Base-by-base conservation (phyloP, 1,140 invertebrate genomes). In the Diorhabda sublineata region DNA sequence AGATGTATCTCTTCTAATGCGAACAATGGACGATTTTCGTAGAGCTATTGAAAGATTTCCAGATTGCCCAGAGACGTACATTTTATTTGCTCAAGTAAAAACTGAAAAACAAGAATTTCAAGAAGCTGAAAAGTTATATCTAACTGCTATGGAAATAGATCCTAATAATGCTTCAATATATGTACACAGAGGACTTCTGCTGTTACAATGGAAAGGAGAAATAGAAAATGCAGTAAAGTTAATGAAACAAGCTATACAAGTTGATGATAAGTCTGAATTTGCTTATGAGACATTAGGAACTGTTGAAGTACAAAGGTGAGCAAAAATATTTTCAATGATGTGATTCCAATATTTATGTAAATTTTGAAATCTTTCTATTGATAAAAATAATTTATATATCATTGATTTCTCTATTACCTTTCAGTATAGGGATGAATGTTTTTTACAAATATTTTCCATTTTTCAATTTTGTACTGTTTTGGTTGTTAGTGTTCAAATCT, bases 271-370 rank as follows among this genome's bases (percentile, higher is more conserved):
- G 81, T 97, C 95, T 85, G 91, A 95, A 83, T 93, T 96, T 85
- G 96, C 92, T 8, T 97, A 95, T 83, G 96, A 98, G 85, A 96
- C 95, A 43, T 83, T 98, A 61, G 96, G 93, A 70, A 96, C 94
- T 2, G 91, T 98, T 71, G 93, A 96, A 88, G 91, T 97, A 71
- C 95, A 97, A 84, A 90, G 91, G 93, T 94, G 85, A 84, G 82
- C 70, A 26, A 26, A 26, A 1, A 26, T 26, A 26, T 26, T 1
- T 26, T 26, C 26, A 26, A 26, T 26, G 26, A 26, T 26, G 26
- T 26, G 26, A 26, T 56, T 56, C n/a, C n/a, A n/a, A 56, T 56
- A 56, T n/a, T 56, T 26, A 26, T 26, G 26, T 26, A 26, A 26
- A 26, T 26, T 26, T 26, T 26, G 26, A 26, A 26, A 26, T 26